Base-by-base conservation (phyloP, 1,140 invertebrate genomes). In the Thereuonema tuberculata region DNA sequence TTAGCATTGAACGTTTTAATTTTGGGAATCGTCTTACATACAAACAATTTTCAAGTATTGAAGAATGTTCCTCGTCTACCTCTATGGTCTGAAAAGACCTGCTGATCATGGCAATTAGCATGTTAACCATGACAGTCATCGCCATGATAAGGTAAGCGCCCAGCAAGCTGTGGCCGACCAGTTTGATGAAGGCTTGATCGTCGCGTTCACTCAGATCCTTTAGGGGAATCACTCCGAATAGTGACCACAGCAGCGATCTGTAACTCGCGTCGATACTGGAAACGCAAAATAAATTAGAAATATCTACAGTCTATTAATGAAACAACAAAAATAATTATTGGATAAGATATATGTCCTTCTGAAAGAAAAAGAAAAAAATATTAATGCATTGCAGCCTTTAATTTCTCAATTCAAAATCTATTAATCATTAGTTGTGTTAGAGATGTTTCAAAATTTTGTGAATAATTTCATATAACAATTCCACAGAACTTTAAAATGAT, bases 51-150 rank as follows among this genome's bases (percentile, higher is more conserved):
- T n/a, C n/a, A 43, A n/a, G 37, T n/a, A 43, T 43, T 43, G 37
- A n/a, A 43, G 9, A 43, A n/a, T n/a, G n/a, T 43, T 12, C 37
- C 37, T 9, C 9, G 37, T 43, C 37, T 65, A 78, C 78, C 71
- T 80, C 78, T 50, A 80, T 80, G 56, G 74, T 74, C 70, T 80
- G 77, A 65, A 80, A 80, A 23, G 76, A 77, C 62, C 80, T 74
- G 57, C 75, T 77, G 78, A 80, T 80, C 79, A 80, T 80, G 58
- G 79, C 79, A 61, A 80, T 80, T n/a, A 80, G 73, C 78, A 80
- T 80, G 67, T 80, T 80, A 56, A 80, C 74, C 59, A 80, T 72
- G 23, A 80, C 78, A 63, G 80, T 80, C 59, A 80, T 79, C 55
- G 78, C 77, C 62, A 77, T 74, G 49, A 77, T 76, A 61, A 77